Evolutionary conservation across 2,113 vertebrate species (phyloP).

Genomic region (Pardalotus punctatus): DNA sequence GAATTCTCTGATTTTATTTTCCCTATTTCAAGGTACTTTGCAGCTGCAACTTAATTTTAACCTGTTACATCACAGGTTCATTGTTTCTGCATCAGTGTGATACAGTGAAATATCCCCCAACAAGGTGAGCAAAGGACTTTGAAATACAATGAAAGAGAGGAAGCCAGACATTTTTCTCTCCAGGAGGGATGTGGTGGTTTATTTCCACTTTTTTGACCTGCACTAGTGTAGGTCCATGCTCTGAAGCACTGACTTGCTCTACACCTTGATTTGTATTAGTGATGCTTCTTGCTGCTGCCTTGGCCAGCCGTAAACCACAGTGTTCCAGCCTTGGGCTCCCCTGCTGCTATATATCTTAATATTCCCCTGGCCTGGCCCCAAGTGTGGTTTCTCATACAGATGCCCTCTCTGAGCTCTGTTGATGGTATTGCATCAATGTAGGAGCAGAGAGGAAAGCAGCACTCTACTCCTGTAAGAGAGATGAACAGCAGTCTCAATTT

Average conservation of each 20-base stretch:
- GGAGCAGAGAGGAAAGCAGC: neutral
- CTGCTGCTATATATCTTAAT: rapidly evolving
- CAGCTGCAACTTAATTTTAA: neutral
- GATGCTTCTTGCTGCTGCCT: neutral
- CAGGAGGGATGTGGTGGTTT: neutral
- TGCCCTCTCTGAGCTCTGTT: neutral
- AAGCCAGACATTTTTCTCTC: neutral
- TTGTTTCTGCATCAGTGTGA: neutral
- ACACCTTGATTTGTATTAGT: neutral
- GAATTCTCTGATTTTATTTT: neutral
- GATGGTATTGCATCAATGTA: neutral
- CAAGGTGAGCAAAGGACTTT: neutral
- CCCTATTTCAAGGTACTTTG: neutral
- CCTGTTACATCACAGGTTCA: neutral
- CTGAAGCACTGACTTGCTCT: neutral
- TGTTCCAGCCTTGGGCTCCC: rapidly evolving
- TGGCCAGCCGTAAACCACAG: neutral
- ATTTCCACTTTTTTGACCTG: neutral
- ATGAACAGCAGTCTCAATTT: neutral
- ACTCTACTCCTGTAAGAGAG: neutral
- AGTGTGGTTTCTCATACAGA: rapidly evolving
- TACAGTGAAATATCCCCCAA: neutral
- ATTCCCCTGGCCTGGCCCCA: too few relatives aligned
- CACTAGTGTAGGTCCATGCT: neutral
- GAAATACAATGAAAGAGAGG: neutral